phyloP scores from a whole-genome alignment of 2,113 vertebrate species.

The Poeciliopsis retropinna region DNA sequence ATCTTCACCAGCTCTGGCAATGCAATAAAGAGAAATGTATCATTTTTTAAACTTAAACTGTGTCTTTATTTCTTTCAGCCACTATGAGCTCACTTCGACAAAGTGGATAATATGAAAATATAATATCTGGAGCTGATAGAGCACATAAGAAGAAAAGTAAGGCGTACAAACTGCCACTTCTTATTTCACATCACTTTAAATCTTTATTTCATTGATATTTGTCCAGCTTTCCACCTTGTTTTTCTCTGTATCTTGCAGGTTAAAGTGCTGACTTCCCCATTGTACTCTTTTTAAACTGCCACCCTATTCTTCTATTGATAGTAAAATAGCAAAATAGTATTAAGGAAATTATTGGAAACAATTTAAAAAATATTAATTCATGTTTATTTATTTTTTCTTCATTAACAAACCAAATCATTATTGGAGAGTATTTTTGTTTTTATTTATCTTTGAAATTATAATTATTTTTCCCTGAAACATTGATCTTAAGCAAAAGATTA shows the following conservation, averaged over 20 bases:
- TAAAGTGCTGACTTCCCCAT: too few relatives aligned
- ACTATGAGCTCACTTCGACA: neutral
- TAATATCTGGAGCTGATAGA: neutral
- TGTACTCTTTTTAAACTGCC: too few relatives aligned
- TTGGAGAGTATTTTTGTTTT: too few relatives aligned
- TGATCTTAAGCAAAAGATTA: too few relatives aligned
- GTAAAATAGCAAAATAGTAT: too few relatives aligned
- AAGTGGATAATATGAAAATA: slow-evolving; percentile 5
- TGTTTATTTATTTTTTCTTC: too few relatives aligned
- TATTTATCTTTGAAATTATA: too few relatives aligned
- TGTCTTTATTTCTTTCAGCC: slow-evolving; percentile 13
- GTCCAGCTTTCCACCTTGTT: neutral
- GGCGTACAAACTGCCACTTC: neutral
- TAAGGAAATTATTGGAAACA: too few relatives aligned
- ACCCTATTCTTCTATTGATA: neutral
- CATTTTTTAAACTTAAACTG: neutral
- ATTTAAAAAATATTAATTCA: too few relatives aligned
- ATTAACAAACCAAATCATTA: too few relatives aligned
- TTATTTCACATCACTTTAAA: neutral
- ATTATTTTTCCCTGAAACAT: too few relatives aligned
- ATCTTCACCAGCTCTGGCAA: neutral
- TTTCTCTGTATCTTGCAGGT: neutral
- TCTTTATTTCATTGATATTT: neutral
- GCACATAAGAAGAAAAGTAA: neutral
- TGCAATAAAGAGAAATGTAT: slow-evolving; percentile 1